Evolutionary conservation across 2,888 invertebrate genomes (phyloP), one percentile per base, ranked within the genome.

Genomic region (Lordiphosa fenestrarum): DNA sequence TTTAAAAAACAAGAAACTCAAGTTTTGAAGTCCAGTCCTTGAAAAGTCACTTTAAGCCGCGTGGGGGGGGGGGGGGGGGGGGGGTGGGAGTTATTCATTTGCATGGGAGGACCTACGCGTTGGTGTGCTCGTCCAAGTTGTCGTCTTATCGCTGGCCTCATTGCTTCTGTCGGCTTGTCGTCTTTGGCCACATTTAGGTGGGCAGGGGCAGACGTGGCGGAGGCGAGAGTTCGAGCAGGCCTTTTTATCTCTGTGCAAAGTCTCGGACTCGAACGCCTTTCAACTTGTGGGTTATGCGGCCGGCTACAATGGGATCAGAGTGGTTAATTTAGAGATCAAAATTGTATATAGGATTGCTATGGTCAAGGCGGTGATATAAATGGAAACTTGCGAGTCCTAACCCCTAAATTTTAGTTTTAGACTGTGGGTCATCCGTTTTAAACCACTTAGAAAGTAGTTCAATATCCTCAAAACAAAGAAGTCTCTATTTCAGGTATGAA

Each of bases 31-130:
- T 42, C 39, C 40, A 60, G 62, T 64, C 62, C 62, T 62, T 64
- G 64, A 55, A 55, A 44, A 47, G 56, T 46, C 68, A 55, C 62
- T 73, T 73, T 66, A 76, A 69, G 82, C 56, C 65, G 37, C 30
- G 23, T 37, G 52, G 48, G 38, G 40, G 15, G 15, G 1, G 15
- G 15, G 15, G 15, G 15, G 15, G 15, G 15, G 15, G 15, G 15
- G 15, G 56, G n/a, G n/a, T n/a, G n/a, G n/a, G n/a, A n/a, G n/a
- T n/a, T n/a, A 65, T 74, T 64, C 78, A 82, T 75, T 75, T 75
- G 78, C 75, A 75, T 75, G 10, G 25, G 7, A 7, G 7, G 30
- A 30, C 9, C 1, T 9, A 30, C 9, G 23, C 41, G 21, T 42
- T 35, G 37, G 30, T 19, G 19, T 19, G 40, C 66, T 38, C 47